Evolutionary conservation across 2,113 vertebrate genomes (phyloP), one percentile per base, ranked within the genome.

Genomic region (Grammatotria lemairii): DNA sequence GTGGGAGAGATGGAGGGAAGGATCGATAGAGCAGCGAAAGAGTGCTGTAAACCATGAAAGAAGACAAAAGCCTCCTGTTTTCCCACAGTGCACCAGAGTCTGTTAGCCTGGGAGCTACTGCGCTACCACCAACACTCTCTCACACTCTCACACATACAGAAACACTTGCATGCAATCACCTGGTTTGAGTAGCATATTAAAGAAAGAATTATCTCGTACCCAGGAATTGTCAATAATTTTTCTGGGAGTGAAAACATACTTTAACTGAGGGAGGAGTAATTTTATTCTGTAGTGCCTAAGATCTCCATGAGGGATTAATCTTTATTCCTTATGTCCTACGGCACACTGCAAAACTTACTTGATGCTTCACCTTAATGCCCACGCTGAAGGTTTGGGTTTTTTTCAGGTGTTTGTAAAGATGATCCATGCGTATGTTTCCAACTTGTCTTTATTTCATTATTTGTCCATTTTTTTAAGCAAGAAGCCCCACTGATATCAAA

Each of bases 61-160:
- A 88, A 94, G 95, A 95, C 94, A 95, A 96, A 95, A 95, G 93
- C 94, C 94, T 94, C 91, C 93, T 92, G 93, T 94, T 95, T 93
- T 94, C 95, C 94, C 92, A 94, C 93, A 92, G 93, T 94, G 94
- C 90, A 92, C 54, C 92, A 88, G 90, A 70, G 90, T 94, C 63
- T 88, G 89, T 90, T 93, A 95, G 94, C 92, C 93, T 95, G 93
- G 91, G 92, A 94, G 93, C 89, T 92, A 93, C 88, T 45, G 85
- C 68, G 21, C 87, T 84, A 90, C 84, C 92, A 81, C 87, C 81
- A 81, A 84, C 94, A 80, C 86, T 23, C 91, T 33, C 88, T 17
- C 88, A 85, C 82, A 81, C 81, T n/a, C 84, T 68, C 81, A 85
- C 40, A 82, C 79, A 85, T 38, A 90, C 86, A 84, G 26, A 85